A percentile compares a stretch with the other conserved stretches of the same genome.
phyloP scores from a whole-genome alignment of 2,113 vertebrate genomes.

The Scortum barcoo region DNA sequence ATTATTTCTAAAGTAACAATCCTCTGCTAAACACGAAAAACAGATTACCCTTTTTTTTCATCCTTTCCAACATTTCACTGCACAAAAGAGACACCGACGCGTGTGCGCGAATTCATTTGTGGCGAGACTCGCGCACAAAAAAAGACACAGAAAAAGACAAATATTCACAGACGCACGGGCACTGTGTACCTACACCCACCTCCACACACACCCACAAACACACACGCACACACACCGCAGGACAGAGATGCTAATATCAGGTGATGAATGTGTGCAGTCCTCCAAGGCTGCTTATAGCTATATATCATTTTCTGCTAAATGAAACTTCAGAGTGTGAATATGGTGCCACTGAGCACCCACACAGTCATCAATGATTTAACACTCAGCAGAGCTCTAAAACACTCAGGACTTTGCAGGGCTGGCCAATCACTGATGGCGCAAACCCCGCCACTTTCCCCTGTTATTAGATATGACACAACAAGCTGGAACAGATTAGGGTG shows the following conservation, averaged over 20 bases:
- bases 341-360: conserved; percentile 48
- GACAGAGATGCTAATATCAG: conserved; percentile 72
- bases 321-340: conserved; percentile 70
- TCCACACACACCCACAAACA: conserved; percentile 30
- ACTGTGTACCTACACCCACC: conserved; percentile 23
- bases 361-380: conserved; percentile 74
- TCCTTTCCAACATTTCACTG: background rate
- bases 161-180: conserved; percentile 26
- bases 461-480: conserved; percentile 56
- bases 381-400: conserved; percentile 55
- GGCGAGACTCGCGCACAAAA: background rate
- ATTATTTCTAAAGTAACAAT: conserved; percentile 15
- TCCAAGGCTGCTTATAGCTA: conserved; percentile 73
- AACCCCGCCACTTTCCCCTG: conserved; percentile 33
- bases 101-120: background rate
- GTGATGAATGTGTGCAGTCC: conserved; percentile 74
- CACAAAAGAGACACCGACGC: conserved; percentile 16
- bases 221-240: conserved; percentile 39
- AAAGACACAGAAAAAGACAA: conserved; percentile 13
- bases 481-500: conserved; percentile 34
- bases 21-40: conserved; percentile 7
- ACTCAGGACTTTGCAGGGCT: conserved; percentile 48
- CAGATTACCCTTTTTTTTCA: conserved; percentile 11
- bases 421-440: conserved; percentile 37
- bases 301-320: conserved; percentile 79